Percentiles rank a stretch among this genome's conserved stretches.
Evolutionary conservation across 2,797 vertebrate species (phyloP).

Genomic region (Siniperca undulata): DNA sequence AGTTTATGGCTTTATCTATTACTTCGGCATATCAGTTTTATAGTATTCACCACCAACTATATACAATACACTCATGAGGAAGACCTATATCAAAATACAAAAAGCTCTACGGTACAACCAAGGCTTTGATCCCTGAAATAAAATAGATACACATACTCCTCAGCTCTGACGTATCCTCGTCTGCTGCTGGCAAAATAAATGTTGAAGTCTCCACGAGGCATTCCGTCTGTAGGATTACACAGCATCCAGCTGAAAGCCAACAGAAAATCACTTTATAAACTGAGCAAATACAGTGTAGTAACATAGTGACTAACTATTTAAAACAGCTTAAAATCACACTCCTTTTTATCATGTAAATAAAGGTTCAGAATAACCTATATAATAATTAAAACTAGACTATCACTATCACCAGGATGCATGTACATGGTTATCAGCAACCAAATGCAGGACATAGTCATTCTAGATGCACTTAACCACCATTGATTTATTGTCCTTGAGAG

Average conservation of each 20-base stretch:
- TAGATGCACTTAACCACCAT: neutral
- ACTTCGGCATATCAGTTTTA: neutral
- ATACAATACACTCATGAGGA: neutral
- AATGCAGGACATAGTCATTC: neutral
- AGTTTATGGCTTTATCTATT: neutral
- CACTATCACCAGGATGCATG: neutral
- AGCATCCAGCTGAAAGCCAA: slow-evolving; percentile 74
- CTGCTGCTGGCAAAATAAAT: slow-evolving; percentile 85
- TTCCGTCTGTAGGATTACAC: slow-evolving; percentile 74
- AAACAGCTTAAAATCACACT: neutral
- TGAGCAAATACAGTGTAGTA: neutral
- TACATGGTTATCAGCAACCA: neutral
- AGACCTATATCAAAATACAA: neutral
- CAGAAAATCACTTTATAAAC: slow-evolving; percentile 28
- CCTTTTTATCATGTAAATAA: neutral
- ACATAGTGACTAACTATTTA: slow-evolving; percentile 8
- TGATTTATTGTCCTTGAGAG: too few relatives aligned
- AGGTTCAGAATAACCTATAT: neutral
- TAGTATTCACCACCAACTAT: neutral
- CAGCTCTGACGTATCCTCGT: slow-evolving; percentile 82
- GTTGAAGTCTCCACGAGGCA: slow-evolving; percentile 87
- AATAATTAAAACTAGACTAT: neutral
- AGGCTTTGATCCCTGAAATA: neutral
- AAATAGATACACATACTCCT: slow-evolving; percentile 80
- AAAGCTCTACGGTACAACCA: neutral